Conservation (phyloP, 2,797 vertebrate species). For the Cygnus olor region DNA sequence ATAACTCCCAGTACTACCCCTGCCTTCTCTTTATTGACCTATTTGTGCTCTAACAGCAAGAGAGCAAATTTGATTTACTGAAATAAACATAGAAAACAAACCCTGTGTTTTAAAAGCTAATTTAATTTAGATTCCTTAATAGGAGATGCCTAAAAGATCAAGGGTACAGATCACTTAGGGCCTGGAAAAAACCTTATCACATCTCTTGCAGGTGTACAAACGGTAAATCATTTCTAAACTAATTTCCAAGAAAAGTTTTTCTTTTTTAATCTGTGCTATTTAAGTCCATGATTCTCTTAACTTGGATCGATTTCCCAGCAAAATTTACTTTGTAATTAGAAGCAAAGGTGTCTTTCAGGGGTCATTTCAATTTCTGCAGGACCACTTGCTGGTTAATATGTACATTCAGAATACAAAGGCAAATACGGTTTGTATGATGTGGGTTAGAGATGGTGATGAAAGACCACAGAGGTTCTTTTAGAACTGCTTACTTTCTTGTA, state of each 20-base stretch:
- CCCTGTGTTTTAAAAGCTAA: neutral
- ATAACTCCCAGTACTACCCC: neutral
- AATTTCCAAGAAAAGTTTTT: neutral
- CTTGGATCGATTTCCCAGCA: neutral
- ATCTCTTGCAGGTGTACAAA: neutral
- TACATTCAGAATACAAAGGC: neutral
- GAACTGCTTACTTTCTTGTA: neutral
- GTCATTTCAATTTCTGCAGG: neutral
- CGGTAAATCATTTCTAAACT: neutral
- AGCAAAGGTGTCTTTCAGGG: neutral
- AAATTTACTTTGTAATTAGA: neutral
- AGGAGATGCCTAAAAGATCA: neutral
- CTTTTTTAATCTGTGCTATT: neutral
- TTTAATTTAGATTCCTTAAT: constrained; percentile 6
- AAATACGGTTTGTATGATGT: neutral
- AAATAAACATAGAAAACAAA: neutral
- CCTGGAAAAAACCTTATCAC: neutral
- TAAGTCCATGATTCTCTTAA: neutral
- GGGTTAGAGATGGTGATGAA: neutral
- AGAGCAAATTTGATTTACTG: constrained; percentile 1
- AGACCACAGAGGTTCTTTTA: neutral
- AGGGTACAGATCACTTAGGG: neutral
- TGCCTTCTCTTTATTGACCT: neutral
- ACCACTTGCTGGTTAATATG: neutral
- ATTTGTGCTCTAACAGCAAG: neutral